Conservation (phyloP, 2,113 vertebrate species). For the Meles meles region DNA sequence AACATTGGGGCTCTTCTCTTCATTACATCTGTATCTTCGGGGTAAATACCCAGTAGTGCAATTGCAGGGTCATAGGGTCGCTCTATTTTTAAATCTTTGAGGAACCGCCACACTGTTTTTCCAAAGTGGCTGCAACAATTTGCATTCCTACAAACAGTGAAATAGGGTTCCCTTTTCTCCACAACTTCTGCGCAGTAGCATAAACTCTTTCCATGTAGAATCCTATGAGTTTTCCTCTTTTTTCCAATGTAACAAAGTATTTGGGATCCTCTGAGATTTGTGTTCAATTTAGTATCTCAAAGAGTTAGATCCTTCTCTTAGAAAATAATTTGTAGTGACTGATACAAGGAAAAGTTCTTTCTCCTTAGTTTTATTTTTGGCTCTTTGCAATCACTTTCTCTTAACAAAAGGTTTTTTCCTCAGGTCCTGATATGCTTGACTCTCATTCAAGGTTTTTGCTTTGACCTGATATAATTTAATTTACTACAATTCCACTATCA, state of each 20-base stretch:
- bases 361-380: conserved; percentile 51
- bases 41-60: too few species aligned
- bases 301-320: neutral
- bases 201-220: neutral
- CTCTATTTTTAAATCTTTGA: too few species aligned
- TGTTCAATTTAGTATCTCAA: neutral
- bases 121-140: too few species aligned
- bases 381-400: conserved; percentile 17
- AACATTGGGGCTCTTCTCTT: too few species aligned
- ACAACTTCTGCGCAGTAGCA: neutral
- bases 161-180: too few species aligned
- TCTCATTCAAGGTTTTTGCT: conserved; percentile 60
- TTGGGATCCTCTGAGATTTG: neutral
- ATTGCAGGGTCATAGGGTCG: too few species aligned
- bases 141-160: too few species aligned
- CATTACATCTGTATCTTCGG: too few species aligned
- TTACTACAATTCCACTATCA: conserved; percentile 60
- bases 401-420: conserved; percentile 55
- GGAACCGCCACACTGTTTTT: too few species aligned
- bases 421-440: conserved; percentile 20
- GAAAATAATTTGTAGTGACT: neutral
- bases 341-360: neutral
- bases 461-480: conserved; percentile 66
- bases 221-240: neutral
- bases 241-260: neutral